These are phyloP conservation scores for Gnatocerus cornutus DNA, from an alignment of 2,888 invertebrate species.

Conservation along the genomic window DNA sequence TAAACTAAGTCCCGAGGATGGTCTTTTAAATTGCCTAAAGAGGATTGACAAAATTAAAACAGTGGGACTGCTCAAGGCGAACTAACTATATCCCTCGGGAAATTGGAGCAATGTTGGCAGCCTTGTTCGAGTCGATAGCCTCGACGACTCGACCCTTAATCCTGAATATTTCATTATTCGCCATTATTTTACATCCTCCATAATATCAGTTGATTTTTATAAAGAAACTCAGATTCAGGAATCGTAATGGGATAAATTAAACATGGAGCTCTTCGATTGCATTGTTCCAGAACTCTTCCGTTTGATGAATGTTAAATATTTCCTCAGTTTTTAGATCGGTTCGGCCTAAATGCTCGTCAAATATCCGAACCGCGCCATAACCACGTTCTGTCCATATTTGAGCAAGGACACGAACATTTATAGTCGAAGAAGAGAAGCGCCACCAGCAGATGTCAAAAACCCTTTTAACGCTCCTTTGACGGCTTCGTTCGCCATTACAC, in stretches of 20 bases:
- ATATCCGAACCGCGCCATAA: slow-evolving; percentile 31
- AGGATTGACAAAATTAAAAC: slow-evolving; percentile 68
- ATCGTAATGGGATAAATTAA: slow-evolving; percentile 27
- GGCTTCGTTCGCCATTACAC: slow-evolving; percentile 48
- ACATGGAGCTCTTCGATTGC: slow-evolving; percentile 27
- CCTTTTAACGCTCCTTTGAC: slow-evolving; percentile 45
- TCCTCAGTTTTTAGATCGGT: slow-evolving; percentile 19
- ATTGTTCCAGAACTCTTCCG: slow-evolving; percentile 19
- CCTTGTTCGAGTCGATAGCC: slow-evolving; percentile 42
- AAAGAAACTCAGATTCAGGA: slow-evolving; percentile 24
- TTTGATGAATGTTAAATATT: slow-evolving; percentile 30
- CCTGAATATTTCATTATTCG: slow-evolving; percentile 50
- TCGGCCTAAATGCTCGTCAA: slow-evolving; percentile 25
- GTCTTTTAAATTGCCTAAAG: slow-evolving; percentile 65
- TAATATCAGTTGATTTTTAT: slow-evolving; percentile 30
- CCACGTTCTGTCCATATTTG: slow-evolving; percentile 47
- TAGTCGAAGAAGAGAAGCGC: slow-evolving; percentile 19
- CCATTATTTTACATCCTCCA: slow-evolving; percentile 32
- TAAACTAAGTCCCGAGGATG: slow-evolving; percentile 62
- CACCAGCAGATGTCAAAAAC: slow-evolving; percentile 43
- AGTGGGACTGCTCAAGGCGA: slow-evolving; percentile 56
- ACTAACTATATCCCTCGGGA: slow-evolving; percentile 63
- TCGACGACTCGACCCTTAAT: slow-evolving; percentile 44
- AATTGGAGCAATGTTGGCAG: slow-evolving; percentile 58
- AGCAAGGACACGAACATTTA: slow-evolving; percentile 29